These are phyloP conservation scores for Drosophila rufa DNA, from an alignment of 1,140 invertebrate species.

Conservation along the genomic window DNA sequence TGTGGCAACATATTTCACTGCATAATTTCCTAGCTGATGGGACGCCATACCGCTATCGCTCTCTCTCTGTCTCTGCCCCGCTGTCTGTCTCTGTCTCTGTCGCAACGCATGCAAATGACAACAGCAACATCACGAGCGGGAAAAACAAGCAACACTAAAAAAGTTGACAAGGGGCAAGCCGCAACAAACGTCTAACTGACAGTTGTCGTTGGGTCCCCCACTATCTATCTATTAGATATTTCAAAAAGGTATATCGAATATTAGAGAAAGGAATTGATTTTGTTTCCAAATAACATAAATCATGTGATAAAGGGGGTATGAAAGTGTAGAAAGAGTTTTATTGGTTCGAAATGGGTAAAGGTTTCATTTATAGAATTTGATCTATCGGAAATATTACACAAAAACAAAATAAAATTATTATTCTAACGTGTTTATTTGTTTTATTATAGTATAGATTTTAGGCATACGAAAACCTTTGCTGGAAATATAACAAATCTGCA, in stretches of 20 bases:
- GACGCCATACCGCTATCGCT: background rate
- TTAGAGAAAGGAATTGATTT: background rate
- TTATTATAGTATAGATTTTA: background rate
- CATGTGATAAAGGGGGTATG: no score
- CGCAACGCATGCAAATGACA: constrained; percentile 77
- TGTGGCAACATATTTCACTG: constrained; percentile 82
- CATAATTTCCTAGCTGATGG: constrained; percentile 73
- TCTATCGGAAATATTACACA: background rate
- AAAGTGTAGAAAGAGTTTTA: background rate
- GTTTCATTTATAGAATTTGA: background rate
- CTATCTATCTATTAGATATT: constrained; percentile 28
- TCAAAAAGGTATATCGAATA: constrained; percentile 21
- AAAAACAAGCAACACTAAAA: constrained; percentile 69
- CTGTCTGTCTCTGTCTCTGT: background rate
- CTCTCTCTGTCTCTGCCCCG: background rate
- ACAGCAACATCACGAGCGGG: constrained; percentile 50
- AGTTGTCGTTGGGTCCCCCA: constrained; percentile 69
- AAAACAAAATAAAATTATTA: no score
- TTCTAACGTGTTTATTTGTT: no score
- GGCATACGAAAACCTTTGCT: background rate
- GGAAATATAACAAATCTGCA: background rate
- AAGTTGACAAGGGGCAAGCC: constrained; percentile 81
- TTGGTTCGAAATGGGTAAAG: background rate
- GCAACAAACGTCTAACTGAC: constrained; percentile 78
- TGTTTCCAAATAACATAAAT: background rate